These are phyloP conservation scores for Mus spicilegus DNA, from an alignment of 2,113 vertebrate species.

Conservation along the genomic window DNA sequence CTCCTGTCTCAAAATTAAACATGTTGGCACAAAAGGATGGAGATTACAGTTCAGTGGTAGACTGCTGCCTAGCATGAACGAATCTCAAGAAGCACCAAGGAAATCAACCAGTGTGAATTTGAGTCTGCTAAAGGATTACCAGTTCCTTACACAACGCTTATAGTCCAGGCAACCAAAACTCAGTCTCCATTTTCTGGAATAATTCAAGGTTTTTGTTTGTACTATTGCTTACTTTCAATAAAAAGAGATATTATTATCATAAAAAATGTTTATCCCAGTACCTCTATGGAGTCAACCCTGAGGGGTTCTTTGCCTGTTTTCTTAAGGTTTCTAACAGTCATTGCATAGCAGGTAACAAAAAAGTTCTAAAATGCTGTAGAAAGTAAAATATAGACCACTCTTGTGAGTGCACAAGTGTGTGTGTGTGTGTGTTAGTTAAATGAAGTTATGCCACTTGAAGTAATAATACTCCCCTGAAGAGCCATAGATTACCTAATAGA, in stretches of 20 bases:
- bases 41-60: background rate
- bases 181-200: background rate
- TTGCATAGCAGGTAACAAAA: background rate
- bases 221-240: background rate
- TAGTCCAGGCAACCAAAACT: background rate
- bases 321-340: background rate
- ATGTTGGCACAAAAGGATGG: background rate
- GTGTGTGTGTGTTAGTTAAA: background rate
- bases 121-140: background rate
- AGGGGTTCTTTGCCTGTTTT: background rate
- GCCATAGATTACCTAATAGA: background rate
- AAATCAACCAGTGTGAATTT: background rate
- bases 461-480: background rate
- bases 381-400: background rate
- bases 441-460: background rate
- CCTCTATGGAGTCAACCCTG: background rate
- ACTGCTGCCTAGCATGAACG: background rate
- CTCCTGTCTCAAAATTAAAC: background rate
- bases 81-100: background rate
- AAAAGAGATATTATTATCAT: background rate
- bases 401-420: background rate
- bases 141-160: background rate
- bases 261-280: background rate
- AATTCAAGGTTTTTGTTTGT: constrained; percentile 19
- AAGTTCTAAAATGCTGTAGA: background rate